A percentile compares a stretch with the other conserved stretches of the same genome.
Conservation (phyloP, 2,113 vertebrate genomes). For the Nothoprocta perdicaria region DNA sequence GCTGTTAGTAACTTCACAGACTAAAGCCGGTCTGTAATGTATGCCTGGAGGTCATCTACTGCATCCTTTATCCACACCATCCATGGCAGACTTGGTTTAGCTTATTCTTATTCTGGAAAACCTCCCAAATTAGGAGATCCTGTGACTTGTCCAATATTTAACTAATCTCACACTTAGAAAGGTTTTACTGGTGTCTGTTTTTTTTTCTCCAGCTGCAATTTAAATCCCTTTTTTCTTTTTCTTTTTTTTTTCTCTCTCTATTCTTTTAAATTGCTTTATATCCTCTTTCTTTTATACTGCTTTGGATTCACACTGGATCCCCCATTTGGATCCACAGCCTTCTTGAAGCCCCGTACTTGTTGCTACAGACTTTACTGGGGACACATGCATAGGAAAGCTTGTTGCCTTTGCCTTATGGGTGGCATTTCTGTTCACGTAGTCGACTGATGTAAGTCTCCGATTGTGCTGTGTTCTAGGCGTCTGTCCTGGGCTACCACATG, state of each 20-base stretch:
- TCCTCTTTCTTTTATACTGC: not conserved
- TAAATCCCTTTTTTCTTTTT: too few relatives aligned
- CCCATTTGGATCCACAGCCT: not conserved
- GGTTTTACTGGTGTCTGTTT: not conserved
- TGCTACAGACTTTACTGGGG: not conserved
- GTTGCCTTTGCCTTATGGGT: not conserved
- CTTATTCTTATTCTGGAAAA: not conserved
- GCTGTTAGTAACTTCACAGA: not conserved
- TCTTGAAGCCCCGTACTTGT: not conserved
- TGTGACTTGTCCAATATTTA: not conserved
- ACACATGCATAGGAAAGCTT: not conserved
- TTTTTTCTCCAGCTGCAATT: not conserved
- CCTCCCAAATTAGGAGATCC: not conserved
- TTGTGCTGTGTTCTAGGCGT: not conserved
- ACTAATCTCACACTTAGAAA: not conserved
- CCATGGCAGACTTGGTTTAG: not conserved
- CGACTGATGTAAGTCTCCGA: fast-evolving
- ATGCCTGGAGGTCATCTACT: not conserved
- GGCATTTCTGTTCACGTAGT: not conserved
- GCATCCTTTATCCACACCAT: not conserved
- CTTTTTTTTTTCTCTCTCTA: too few relatives aligned
- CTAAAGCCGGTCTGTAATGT: not conserved
- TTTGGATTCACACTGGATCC: not conserved
- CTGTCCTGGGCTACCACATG: not conserved
- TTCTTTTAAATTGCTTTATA: too few relatives aligned